phyloP scores from a whole-genome alignment of 2,797 vertebrate species.

The Cottoperca gobio region DNA sequence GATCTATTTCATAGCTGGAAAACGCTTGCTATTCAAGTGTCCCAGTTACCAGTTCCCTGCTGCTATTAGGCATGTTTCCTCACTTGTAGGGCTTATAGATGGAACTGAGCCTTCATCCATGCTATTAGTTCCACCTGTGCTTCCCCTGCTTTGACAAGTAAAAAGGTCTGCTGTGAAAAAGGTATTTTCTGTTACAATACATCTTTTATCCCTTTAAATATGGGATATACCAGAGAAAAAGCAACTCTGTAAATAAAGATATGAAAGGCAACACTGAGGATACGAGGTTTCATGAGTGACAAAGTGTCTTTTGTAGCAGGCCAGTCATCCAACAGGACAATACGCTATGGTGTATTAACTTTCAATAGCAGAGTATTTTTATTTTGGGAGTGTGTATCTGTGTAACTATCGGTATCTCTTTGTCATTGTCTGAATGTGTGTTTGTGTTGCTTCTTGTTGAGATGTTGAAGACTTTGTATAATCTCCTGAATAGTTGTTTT shows the following conservation, averaged over 20 bases:
- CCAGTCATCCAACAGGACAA: conserved; percentile 27
- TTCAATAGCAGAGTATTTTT: conserved; percentile 22
- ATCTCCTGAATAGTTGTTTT: conserved; percentile 30
- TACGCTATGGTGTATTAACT: conserved; percentile 38
- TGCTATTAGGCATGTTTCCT: background rate
- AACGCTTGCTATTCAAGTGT: background rate
- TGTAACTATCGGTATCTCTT: background rate
- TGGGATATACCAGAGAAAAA: background rate
- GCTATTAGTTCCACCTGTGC: background rate
- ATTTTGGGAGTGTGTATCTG: background rate
- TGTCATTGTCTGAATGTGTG: conserved; percentile 12
- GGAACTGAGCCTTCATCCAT: background rate
- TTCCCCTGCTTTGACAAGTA: background rate
- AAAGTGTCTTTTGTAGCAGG: conserved; percentile 22
- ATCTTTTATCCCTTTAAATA: background rate
- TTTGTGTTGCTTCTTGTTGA: conserved; percentile 17
- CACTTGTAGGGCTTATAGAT: background rate
- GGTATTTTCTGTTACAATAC: background rate
- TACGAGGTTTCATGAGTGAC: background rate
- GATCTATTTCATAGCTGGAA: background rate
- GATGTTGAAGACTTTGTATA: conserved; percentile 16
- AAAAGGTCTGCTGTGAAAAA: background rate
- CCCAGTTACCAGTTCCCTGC: no score
- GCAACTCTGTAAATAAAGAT: background rate
- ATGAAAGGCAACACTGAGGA: conserved; percentile 2